Base-by-base conservation (phyloP, 2,113 vertebrate genomes). In the Vireo altiloquus region DNA sequence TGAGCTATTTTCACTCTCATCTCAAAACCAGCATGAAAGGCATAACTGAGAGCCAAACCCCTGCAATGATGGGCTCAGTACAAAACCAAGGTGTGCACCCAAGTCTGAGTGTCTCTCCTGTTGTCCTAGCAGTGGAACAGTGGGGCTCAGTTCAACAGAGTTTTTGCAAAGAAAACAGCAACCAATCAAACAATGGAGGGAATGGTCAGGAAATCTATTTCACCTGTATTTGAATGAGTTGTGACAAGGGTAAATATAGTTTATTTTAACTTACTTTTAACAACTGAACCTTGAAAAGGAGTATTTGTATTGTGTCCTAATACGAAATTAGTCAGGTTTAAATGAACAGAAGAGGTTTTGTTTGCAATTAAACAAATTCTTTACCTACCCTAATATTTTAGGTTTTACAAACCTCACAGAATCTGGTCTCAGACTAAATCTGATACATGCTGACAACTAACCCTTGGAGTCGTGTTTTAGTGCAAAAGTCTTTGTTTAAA, bases 11-110 rank as follows among this genome's bases (percentile, higher is more conserved):
- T 19, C 24, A n/a, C 11, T 39, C 46, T 59, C 28, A 27, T 35
- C 21, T 90, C 53, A 82, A 76, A 77, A 74, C 10, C n/a, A 40
- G 28, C 17, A 39, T 6, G 24, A 70, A 71, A 91, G 22, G 12
- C 0, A 0, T 10, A 47, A 63, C 7, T 47, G 23, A 31, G 25
- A 56, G 40, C 3, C 82, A 81, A 87, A 57, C 1, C 37, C 63
- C 52, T 63, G n/a, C 82, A 78, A 61, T 40, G 13, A 24, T 4
- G 31, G 40, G 9, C 22, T 78, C 16, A 35, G 12, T n/a, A 23
- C 14, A 71, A 53, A 77, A 78, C 0, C 18, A n/a, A 64, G 31
- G 10, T 21, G 12, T 30, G 23, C 15, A 7, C 23, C 44, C 2
- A 50, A 60, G 8, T 31, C 9, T 18, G 3, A 3, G 4, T 35